A percentile compares a stretch with the other conserved stretches of the same genome.
phyloP scores from a whole-genome alignment of 2,113 vertebrate species.

The Cynopterus brachyotis region DNA sequence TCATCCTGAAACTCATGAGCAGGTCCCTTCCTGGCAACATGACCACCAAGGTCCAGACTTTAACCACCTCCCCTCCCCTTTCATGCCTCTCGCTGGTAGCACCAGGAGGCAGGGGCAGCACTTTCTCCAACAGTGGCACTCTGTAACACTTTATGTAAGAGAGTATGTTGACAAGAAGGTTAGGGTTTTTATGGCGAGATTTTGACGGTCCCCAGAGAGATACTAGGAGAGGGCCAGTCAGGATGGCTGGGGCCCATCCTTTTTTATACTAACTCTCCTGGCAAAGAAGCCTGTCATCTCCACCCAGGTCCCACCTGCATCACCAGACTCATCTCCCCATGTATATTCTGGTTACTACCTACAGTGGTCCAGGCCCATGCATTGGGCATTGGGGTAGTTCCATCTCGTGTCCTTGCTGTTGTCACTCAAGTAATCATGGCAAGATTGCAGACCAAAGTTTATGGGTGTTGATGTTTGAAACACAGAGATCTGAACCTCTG shows the following conservation, averaged over 20 bases:
- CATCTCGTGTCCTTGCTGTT: neutral
- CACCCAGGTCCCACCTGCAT: neutral
- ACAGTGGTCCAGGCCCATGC: neutral
- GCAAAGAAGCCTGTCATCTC: neutral
- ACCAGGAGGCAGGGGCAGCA: too few relatives aligned
- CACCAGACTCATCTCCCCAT: neutral
- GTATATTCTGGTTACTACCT: neutral
- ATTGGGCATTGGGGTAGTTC: fast-evolving
- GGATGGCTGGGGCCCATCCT: neutral
- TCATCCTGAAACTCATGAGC: neutral
- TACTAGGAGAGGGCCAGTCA: fast-evolving
- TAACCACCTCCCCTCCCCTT: neutral
- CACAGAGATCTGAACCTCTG: neutral
- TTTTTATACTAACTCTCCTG: neutral
- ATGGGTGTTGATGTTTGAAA: neutral
- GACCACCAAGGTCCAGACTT: fast-evolving
- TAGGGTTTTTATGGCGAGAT: neutral
- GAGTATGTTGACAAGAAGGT: neutral
- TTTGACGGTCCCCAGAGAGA: neutral
- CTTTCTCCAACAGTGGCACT: neutral
- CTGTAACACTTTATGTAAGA: neutral
- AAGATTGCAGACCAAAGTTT: neutral
- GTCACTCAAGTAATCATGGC: neutral
- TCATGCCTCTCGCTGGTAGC: neutral
- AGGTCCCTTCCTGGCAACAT: neutral